Conservation (phyloP, 2,797 vertebrate species). For the Garrulus glandarius region DNA sequence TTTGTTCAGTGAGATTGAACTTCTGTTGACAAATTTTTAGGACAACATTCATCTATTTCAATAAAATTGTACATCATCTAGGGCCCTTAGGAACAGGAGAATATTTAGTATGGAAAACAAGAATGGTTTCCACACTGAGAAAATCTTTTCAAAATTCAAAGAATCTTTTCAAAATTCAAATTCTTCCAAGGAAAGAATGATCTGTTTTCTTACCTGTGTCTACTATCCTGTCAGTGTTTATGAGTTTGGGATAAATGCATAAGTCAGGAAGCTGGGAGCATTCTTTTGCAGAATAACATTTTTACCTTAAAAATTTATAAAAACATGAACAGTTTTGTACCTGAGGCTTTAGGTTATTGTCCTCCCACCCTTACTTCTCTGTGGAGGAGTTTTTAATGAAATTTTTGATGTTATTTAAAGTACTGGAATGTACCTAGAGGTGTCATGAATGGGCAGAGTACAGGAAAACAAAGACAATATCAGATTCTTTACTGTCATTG, state of each 20-base stretch:
- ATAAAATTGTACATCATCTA: background rate
- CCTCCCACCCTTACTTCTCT: background rate
- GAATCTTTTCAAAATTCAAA: background rate
- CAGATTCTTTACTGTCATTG: background rate
- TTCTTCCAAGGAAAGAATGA: background rate
- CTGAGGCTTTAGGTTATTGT: background rate
- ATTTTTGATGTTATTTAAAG: background rate
- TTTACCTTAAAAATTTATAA: background rate
- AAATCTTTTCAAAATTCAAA: background rate
- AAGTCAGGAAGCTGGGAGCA: background rate
- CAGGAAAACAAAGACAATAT: background rate
- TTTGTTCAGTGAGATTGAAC: background rate
- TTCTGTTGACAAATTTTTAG: background rate
- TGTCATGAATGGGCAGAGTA: background rate
- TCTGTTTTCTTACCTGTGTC: background rate
- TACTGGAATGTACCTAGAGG: background rate
- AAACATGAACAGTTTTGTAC: background rate
- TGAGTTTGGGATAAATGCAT: background rate
- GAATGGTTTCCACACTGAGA: background rate
- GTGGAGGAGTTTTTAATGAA: background rate
- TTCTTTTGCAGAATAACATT: background rate
- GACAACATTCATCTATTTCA: background rate
- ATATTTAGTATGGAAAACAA: background rate
- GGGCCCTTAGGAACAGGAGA: background rate
- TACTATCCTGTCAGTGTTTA: background rate